These are phyloP conservation scores for Pipra filicauda DNA, from an alignment of 2,113 vertebrate genomes.

Conservation along the genomic window DNA sequence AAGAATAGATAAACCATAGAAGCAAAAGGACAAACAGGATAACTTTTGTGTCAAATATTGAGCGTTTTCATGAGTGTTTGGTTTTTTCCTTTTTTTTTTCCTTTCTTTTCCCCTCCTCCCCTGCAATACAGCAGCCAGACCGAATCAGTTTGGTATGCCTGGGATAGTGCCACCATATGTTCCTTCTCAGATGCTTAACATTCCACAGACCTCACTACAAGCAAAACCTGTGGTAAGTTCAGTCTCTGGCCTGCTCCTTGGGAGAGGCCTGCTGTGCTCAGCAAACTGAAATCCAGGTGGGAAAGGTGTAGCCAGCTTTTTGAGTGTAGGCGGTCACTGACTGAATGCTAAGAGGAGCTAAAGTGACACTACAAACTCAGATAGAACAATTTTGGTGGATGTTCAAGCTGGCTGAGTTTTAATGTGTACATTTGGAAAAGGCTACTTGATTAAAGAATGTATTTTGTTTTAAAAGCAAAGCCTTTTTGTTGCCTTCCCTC, in stretches of 20 bases:
- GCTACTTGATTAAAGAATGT: neutral
- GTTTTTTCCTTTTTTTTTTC: neutral
- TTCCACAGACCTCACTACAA: constrained; percentile 86
- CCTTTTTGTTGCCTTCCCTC: neutral
- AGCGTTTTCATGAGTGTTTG: neutral
- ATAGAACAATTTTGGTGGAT: neutral
- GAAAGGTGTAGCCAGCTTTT: neutral
- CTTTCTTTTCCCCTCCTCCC: neutral
- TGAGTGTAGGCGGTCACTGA: neutral
- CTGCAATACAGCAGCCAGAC: constrained; percentile 79
- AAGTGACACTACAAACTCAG: neutral
- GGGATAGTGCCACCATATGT: constrained; percentile 82
- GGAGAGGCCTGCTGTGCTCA: neutral
- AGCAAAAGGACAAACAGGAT: neutral
- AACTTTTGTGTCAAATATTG: neutral
- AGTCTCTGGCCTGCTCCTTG: neutral
- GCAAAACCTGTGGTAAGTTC: constrained; percentile 83
- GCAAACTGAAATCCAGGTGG: neutral
- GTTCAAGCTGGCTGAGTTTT: neutral
- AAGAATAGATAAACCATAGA: neutral
- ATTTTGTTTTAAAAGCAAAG: neutral
- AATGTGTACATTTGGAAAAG: neutral
- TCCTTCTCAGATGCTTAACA: constrained; percentile 86
- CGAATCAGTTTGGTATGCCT: constrained; percentile 85
- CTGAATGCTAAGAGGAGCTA: neutral